phyloP scores from a whole-genome alignment of 2,888 invertebrate species.

The Lottia scabra region DNA sequence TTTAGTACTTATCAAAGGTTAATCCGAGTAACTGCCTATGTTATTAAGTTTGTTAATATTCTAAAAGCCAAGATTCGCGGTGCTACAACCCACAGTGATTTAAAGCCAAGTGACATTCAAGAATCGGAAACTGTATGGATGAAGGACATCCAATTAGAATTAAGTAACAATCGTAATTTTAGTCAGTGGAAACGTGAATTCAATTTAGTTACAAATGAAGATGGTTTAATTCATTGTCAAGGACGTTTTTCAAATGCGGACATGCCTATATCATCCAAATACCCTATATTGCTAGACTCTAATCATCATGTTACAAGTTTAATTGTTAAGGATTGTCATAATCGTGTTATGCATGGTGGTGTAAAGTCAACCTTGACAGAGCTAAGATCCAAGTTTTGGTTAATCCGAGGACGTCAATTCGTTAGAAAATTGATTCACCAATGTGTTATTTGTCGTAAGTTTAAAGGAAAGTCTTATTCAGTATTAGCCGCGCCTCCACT shows the following conservation, averaged over 20 bases:
- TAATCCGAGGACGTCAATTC: background rate
- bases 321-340: background rate
- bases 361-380: background rate
- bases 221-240: background rate
- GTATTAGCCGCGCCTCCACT: background rate
- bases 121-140: background rate
- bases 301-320: background rate
- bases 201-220: background rate
- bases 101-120: background rate
- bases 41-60: background rate
- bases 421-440: background rate
- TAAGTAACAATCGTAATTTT: background rate
- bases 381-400: background rate
- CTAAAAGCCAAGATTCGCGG: background rate
- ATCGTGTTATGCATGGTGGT: background rate
- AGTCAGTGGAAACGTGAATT: background rate
- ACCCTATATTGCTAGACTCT: background rate
- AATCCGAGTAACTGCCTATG: background rate
- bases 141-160: background rate
- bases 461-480: background rate
- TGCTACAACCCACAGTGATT: background rate
- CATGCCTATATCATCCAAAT: background rate
- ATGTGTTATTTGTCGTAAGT: background rate
- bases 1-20: background rate
- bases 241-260: background rate